Evolutionary conservation across 2,797 vertebrate species (phyloP), one percentile per base, ranked within the genome.

Genomic region (Gymnoscopelus microlampas): DNA sequence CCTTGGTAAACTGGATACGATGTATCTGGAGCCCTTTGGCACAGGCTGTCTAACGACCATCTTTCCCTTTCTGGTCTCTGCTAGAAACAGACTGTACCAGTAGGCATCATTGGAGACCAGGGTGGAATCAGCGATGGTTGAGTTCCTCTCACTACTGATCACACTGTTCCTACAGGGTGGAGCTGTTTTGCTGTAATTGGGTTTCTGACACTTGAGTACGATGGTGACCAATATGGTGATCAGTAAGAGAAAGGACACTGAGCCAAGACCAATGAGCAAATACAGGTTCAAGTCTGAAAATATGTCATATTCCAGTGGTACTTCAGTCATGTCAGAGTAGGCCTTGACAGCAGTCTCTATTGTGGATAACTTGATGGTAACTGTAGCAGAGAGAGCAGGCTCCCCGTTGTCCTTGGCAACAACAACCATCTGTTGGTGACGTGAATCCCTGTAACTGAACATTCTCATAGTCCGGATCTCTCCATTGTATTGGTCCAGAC

Each of bases 41-140:
- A 60, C 69, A 39, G 80, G 74, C 59, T 82, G 80, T 54, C 80
- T 66, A 24, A 82, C 74, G 12, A 82, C 73, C 15, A 82, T 48
- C 56, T 82, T 82, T 57, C 80, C 80, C 65, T 82, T 82, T 9
- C 80, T 64, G 6, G 80, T 76, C 61, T 79, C 77, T 2, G 77
- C 80, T 49, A 83, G 54, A 51, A 76, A 71, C 67, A 76, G 13
- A 51, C 73, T 76, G 57, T 76, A 71, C 73, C 73, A 75, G 75
- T 83, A 83, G 32, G 80, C 80, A 63, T 83, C 80, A 2, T 77
- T 83, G 12, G 80, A 82, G n/a, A 82, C 76, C 63, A 82, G 53
- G 1, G 80, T 83, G 13, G 80, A 83, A 61, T 83, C 80, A 4
- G 80, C 77, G 5, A 79, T 62, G 24, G 71, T 62, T 3, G 81